These are phyloP conservation scores for Nasonia vitripennis DNA, from an alignment of 1,140 invertebrate species.

Conservation along the genomic window DNA sequence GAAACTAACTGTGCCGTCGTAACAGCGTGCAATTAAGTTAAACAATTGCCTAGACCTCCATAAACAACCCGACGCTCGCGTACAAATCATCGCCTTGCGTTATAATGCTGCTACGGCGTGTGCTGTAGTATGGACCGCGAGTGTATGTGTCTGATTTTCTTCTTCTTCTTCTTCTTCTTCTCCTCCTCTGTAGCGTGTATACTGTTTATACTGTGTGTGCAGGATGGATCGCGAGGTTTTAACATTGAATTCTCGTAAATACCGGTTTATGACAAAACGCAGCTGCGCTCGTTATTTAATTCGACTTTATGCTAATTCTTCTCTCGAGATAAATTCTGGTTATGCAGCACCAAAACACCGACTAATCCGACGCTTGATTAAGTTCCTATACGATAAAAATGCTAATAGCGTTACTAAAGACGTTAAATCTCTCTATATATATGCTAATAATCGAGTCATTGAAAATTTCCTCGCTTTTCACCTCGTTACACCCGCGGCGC, in stretches of 20 bases:
- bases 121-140: neutral
- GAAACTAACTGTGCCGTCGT: slow-evolving; percentile 67
- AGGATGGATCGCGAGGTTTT: neutral
- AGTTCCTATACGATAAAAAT: neutral
- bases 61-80: slow-evolving; percentile 65
- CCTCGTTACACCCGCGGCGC: too few species aligned
- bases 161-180: neutral
- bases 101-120: neutral
- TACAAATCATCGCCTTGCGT: slow-evolving; percentile 64
- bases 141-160: neutral
- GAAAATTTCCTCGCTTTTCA: neutral
- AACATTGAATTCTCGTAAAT: neutral
- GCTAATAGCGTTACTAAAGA: neutral
- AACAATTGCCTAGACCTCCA: slow-evolving; percentile 69
- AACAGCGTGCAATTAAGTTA: slow-evolving; percentile 72
- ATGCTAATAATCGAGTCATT: neutral
- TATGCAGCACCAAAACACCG: neutral
- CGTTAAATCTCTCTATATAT: neutral
- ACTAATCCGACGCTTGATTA: neutral
- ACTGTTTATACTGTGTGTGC: neutral
- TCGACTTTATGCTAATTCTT: neutral
- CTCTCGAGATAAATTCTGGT: neutral
- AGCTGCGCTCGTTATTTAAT: neutral
- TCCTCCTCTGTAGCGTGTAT: neutral
- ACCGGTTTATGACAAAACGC: neutral